Conservation (phyloP, 2,888 invertebrate species). For the Heliconius cydno region DNA sequence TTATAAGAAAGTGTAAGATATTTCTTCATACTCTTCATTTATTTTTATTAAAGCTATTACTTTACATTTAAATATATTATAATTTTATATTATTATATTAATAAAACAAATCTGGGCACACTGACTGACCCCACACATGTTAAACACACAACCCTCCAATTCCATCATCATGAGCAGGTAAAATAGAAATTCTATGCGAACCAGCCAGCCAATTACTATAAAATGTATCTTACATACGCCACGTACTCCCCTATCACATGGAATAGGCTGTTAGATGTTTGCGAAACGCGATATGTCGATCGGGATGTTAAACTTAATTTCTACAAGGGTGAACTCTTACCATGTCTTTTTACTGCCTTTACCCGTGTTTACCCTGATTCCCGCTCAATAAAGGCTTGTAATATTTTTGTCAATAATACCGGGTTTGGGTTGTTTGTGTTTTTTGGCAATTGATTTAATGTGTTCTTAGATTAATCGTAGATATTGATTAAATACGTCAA, state of each 20-base stretch:
- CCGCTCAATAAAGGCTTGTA: slow-evolving; percentile 53
- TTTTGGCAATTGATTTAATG: not conserved
- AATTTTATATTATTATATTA: too few species aligned
- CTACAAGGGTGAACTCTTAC: slow-evolving; percentile 70
- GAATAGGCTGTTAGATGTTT: slow-evolving; percentile 72
- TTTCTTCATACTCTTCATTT: not conserved
- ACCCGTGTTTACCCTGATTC: slow-evolving; percentile 71
- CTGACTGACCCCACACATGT: not conserved
- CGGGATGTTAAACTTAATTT: slow-evolving; percentile 81
- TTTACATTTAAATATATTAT: not conserved
- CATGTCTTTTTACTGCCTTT: slow-evolving; percentile 71
- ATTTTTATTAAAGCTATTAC: not conserved
- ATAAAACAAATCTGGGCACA: too few species aligned
- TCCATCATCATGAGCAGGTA: not conserved
- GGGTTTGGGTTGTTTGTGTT: not conserved
- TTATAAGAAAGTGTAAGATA: not conserved
- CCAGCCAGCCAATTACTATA: slow-evolving; percentile 45
- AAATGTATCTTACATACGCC: slow-evolving; percentile 39
- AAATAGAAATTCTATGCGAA: slow-evolving; percentile 2
- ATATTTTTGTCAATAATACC: slow-evolving; percentile 42
- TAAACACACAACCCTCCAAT: not conserved
- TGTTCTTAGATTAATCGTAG: not conserved
- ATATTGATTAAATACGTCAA: not conserved
- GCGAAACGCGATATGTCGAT: slow-evolving; percentile 77
- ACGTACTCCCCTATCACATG: slow-evolving; percentile 46